Base-by-base conservation (phyloP, 2,888 invertebrate species). In the Lithodes maja region DNA sequence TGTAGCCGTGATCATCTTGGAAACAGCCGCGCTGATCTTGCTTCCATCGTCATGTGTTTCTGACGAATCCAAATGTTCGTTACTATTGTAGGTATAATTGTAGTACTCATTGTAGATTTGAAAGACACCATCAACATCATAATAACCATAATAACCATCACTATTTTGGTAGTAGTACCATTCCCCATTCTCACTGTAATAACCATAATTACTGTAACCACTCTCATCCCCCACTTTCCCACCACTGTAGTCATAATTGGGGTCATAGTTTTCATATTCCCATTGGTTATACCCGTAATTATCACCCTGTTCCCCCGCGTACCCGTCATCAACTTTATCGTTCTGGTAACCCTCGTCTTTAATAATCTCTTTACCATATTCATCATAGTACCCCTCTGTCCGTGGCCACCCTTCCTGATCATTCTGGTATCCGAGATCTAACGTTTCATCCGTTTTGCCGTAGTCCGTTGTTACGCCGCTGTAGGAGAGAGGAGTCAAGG, bases 1-100 rank as follows among this genome's bases (percentile, higher is more conserved):
- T 49, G 90, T 68, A 71, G 90, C 86, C 7, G 91, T 91, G 55
- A 91, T 91, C 69, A 91, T 75, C 52, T 90, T 88, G 77, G 88
- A 90, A 75, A 79, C 61, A 17, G 84, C 90, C 15, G 61, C 68
- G n/a, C 33, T 81, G 61, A 61, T 7, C 71, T 85, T 88, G 68
- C 82, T 84, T 55, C 74, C 83, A 80, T 89, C 86, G 54, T 80
- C 82, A 54, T 83, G 81, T 71, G 74, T 61, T 49, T 86, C 86
- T 33, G 81, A 81, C 12, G 84, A 71, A n/a, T 90, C 87, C 84
- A 95, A 93, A 93, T 95, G 96, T 93, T 96, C 96, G 93, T 95
- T 95, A 94, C 96, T 96, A 93, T 95, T 95, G 94, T 96, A 96
- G 93, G 96, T 96, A 93, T 96, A 95, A 93, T 96, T 96, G 93